Evolutionary conservation across 2,888 invertebrate genomes (phyloP), one percentile per base, ranked within the genome.

Genomic region (Gymnocheta viridis): DNA sequence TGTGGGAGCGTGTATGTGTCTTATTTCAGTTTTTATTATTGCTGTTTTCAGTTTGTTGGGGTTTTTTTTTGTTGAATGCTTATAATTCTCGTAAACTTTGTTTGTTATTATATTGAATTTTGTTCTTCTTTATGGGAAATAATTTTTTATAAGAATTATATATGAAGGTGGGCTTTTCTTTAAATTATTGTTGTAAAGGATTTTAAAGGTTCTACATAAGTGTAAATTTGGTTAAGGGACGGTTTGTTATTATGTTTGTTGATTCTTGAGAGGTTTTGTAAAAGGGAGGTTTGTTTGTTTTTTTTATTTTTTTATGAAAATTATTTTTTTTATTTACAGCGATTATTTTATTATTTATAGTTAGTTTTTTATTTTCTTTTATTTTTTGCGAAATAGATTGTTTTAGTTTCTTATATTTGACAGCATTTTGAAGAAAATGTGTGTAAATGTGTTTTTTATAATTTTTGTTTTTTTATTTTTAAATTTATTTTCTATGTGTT

Each of bases 201-300:
- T 56, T 66, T 35, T 72, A 32, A 73, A 29, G 64, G 56, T 66
- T 66, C 27, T 38, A n/a, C n/a, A n/a, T n/a, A 72, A 35, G 35
- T 56, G 27, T 72, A 41, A 60, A 70, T 62, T 62, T 62, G 44
- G 22, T 58, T 44, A 62, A 44, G 77, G 77, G 77, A 77, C 77
- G 77, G 77, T 67, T 67, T 78, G 4, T 35, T 38, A 32, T 76
- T 32, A 24, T 58, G 4, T 60, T 69, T 60, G 17, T 24, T n/a
- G 27, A 51, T 38, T 67, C 14, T 38, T 51, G 27, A 19, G 9
- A 12, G 62, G 35, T 27, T 12, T 74, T 74, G 41, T 74, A 74
- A 27, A 38, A 35, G 41, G 41, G 27, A 44, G 38, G 41, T 41
- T 69, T 24, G 38, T 44, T 27, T n/a, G 7, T 56, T 35, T 2